phyloP scores from a whole-genome alignment of 2,113 vertebrate species.

The Epinephelus fuscoguttatus region DNA sequence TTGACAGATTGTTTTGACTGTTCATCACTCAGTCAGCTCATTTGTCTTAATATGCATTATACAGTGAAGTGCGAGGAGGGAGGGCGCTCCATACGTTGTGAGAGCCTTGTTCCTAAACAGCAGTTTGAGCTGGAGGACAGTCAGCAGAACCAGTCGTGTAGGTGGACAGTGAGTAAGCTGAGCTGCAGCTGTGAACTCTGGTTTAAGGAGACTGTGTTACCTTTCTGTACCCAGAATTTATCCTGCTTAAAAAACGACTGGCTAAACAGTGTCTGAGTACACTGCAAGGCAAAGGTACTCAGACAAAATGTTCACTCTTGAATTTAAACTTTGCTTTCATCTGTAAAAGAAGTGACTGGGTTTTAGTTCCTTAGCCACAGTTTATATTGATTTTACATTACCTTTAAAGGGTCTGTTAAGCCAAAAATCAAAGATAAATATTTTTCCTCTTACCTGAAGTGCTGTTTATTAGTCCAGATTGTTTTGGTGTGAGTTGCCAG shows the following conservation, averaged over 20 bases:
- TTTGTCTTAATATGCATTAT: slow-evolving; percentile 46
- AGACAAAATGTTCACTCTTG: not conserved
- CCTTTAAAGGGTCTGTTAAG: no score
- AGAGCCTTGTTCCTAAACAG: slow-evolving; percentile 6
- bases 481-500: no score
- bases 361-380: not conserved
- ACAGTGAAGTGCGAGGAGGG: not conserved
- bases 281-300: not conserved
- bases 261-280: not conserved
- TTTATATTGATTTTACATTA: not conserved
- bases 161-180: slow-evolving; percentile 38
- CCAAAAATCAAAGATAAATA: no score
- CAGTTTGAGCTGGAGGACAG: slow-evolving; percentile 20
- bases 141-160: not conserved
- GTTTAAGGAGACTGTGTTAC: slow-evolving; percentile 1
- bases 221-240: not conserved
- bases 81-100: not conserved
- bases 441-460: no score
- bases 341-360: not conserved
- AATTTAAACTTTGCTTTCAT: not conserved
- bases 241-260: not conserved
- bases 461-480: no score
- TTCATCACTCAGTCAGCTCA: slow-evolving; percentile 44
- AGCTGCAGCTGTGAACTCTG: slow-evolving; percentile 23
- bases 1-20: slow-evolving; percentile 53